Evolutionary conservation across 2,888 invertebrate genomes (phyloP), one percentile per base, ranked within the genome.

Genomic region (Hypercompe scribonia): DNA sequence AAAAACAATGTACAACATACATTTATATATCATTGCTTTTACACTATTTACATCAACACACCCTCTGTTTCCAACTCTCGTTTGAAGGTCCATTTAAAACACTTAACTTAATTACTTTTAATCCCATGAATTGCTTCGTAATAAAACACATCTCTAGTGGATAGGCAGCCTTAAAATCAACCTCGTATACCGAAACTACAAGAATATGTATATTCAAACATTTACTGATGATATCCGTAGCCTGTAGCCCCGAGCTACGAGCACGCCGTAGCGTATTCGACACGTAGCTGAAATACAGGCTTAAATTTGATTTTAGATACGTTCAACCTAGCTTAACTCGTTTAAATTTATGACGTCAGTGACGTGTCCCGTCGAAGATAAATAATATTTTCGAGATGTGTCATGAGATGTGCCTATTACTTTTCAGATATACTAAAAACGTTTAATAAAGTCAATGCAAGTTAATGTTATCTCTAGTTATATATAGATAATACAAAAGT

Each of bases 261-360:
- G 58, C 34, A 36, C 78, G 21, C 24, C 71, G 83, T 82, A 83
- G 77, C 73, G 66, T 36, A 31, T 7, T 31, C 39, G 11, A 28
- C 28, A 64, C 81, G 82, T 86, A 85, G 86, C 85, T 75, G 71
- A 69, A 61, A 28, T 61, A 61, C 18, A 15, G 31, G 76, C 75
- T 64, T 67, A 83, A 84, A 86, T 83, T 79, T 75, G 78, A 85
- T 87, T 87, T 81, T 72, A 73, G 73, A 66, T 58, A 70, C 82
- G 75, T 74, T 80, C 81, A 75, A 46, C 79, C 82, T 78, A 80
- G 71, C 76, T 75, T 74, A 76, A 79, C 68, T 80, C 75, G 78
- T 84, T 85, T 87, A 83, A 80, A 78, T 65, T 74, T 73, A 72
- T 82, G 78, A 79, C 78, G 81, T 82, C 80, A 76, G 61, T 33